Conservation (phyloP, 2,888 invertebrate species). For the Ectropis crepuscularia region DNA sequence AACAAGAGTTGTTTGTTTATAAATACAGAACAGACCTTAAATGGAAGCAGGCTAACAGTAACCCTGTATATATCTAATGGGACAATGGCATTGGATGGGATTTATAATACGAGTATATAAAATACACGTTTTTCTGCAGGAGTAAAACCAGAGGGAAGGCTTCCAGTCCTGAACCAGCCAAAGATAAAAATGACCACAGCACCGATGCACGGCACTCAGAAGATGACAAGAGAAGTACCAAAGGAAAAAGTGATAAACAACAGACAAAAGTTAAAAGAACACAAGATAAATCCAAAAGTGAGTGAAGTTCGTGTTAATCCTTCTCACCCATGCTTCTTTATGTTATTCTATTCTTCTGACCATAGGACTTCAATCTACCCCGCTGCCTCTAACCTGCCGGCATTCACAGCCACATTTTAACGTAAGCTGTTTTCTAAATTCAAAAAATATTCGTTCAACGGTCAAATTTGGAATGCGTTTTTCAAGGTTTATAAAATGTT, state of each 20-base stretch:
- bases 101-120: background rate
- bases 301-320: background rate
- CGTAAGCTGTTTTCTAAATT: background rate
- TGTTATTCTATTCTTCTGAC: background rate
- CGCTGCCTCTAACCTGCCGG: background rate
- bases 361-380: background rate
- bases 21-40: no score
- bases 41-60: no score
- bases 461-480: no score
- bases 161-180: slow-evolving; percentile 13
- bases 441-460: no score
- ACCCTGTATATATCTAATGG: no score
- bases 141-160: slow-evolving; percentile 35
- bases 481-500: no score
- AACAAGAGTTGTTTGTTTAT: no score
- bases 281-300: slow-evolving; percentile 5
- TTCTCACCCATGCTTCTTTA: no score
- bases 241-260: slow-evolving; percentile 11
- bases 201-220: background rate
- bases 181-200: background rate
- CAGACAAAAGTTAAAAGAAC: no score
- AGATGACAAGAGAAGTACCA: background rate
- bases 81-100: background rate
- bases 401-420: background rate
- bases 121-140: slow-evolving; percentile 33